Conservation (phyloP, 2,113 vertebrate genomes). For the Macrotus californicus region DNA sequence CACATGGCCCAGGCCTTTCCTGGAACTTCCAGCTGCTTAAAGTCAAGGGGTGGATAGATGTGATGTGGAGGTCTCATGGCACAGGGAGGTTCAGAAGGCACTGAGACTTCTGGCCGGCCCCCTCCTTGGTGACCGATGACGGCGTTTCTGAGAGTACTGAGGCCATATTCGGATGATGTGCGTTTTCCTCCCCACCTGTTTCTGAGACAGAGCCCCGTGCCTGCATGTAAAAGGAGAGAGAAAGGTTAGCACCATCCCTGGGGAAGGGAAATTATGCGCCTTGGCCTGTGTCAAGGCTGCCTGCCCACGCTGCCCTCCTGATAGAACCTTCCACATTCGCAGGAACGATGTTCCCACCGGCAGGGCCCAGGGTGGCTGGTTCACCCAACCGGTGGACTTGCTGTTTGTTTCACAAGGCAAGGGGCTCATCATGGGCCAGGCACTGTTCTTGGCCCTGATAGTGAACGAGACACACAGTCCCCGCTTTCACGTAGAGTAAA, state of each 20-base stretch:
- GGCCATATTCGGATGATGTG: neutral
- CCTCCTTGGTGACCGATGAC: neutral
- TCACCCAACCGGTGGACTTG: neutral
- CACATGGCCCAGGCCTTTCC: neutral
- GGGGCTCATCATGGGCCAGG: neutral
- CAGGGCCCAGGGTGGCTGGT: neutral
- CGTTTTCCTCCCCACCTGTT: neutral
- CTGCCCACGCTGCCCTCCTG: neutral
- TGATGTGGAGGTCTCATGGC: accelerated
- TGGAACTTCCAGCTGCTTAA: too few species aligned
- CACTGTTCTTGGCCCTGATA: neutral
- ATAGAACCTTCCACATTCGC: neutral
- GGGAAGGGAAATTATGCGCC: neutral
- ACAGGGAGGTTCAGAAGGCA: neutral
- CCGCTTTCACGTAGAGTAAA: neutral
- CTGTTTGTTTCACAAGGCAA: neutral
- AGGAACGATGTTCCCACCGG: neutral
- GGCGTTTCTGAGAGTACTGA: neutral
- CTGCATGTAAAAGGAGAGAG: neutral
- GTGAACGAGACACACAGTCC: neutral
- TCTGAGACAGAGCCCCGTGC: neutral
- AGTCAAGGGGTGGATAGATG: neutral
- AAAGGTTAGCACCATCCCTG: neutral
- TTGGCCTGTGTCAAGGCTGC: neutral
- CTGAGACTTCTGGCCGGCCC: neutral